Base-by-base conservation (phyloP, 2,888 invertebrate genomes). In the Pogonocherus hispidulus region DNA sequence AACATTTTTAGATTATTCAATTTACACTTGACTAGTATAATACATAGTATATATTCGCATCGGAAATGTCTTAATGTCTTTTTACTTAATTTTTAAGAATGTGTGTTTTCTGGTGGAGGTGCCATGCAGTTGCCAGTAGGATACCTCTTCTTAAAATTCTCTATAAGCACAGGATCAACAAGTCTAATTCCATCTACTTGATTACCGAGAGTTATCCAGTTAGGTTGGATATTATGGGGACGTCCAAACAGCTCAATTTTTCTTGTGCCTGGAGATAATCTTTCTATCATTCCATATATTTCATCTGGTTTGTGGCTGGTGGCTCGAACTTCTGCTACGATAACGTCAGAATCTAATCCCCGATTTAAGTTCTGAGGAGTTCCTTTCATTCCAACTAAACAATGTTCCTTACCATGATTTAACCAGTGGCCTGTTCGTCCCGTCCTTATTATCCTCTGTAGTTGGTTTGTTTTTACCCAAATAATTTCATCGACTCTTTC, bases 261-360 rank as follows among this genome's bases (percentile, higher is more conserved):
- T 66, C 98, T 90, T 0, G 98, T 98, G 0, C 98, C 98, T 0
- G 99, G 99, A 71, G 98, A 97, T 59, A 99, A 89, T 60, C 99
- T 88, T 83, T 99, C 98, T 75, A 98, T 98, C 78, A 98, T 97
- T n/a, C 72, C 99, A 83, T 99, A 99, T 78, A 99, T 97, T 86
- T 99, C 99, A 85, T 99, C 99, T 0, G 99, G 99, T 82, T 99
- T 99, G 85, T 99, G 98, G 79, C 96, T 96, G 0, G 99, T 99
- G 11, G 98, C 99, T 64, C 99, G 89, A 0, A 99, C 98, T 87
- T 99, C 99, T 0, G 98, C 98, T 0, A 99, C 99, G 71, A 99
- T 98, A 47, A 99, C 98, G 87, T 99, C 98, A 85, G 97, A 97
- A 85, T 99, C 99, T 22, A 99, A 86, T 0, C 98, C 98, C 6